Base-by-base conservation (phyloP, 2,113 vertebrate species). In the Helogale parvula region DNA sequence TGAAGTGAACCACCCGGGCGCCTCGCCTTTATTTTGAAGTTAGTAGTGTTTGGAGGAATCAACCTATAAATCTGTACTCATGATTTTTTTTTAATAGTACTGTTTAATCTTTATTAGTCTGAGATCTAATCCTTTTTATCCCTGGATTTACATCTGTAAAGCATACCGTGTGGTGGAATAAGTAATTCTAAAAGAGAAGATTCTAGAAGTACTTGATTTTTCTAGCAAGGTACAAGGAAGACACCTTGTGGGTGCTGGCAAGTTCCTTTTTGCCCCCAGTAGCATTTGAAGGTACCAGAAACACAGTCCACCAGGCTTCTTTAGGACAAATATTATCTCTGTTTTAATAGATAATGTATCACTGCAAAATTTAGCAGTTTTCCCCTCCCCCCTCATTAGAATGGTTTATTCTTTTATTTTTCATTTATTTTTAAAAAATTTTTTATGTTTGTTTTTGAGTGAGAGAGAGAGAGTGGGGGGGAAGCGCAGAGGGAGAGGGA, bases 141-240 rank as follows among this genome's bases (percentile, higher is more conserved):
- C 80, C 45, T 88, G 79, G 25, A 82, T 94, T 94, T 92, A 79
- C 31, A 82, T 94, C 16, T 91, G 4, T 93, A 88, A 90, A 91
- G 66, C 63, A 52, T 65, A 84, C 13, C n/a, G 27, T 87, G 31
- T 76, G 65, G 50, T 66, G 60, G 72, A 93, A 16, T 93, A 95
- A 94, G 2, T 92, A 92, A 31, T 92, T 90, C 35, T 69, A 87
- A 45, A 84, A 86, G 71, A 71, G 71, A 81, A 69, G 45, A 93
- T 45, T 94, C 60, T 90, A 94, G 85, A 92, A 84, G 41, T 85
- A 66, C 9, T 50, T 97, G 71, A 29, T 86, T 80, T 96, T 82
- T 92, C 45, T 95, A 57, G 25, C 23, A 87, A 19, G 50, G 14
- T 90, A 54, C 5, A 57, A 65, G 87, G 81, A 79, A 31, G 23